Evolutionary conservation across 2,797 vertebrate species (phyloP), one percentile per base, ranked within the genome.

Genomic region (Silurus aristotelis): DNA sequence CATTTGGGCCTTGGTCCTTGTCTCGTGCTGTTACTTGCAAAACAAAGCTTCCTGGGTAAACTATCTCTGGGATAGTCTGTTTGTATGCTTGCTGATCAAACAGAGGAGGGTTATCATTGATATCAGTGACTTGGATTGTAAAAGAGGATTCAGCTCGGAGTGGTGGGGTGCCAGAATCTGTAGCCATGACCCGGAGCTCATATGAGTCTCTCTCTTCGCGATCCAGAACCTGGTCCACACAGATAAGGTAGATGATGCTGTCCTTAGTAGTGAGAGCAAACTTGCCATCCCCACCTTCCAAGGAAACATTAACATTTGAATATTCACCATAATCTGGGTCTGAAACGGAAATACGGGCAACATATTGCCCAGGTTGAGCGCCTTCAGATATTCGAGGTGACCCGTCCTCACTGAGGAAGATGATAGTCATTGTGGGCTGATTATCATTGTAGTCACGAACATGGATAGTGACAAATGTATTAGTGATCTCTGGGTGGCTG

Each of bases 351-450:
- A 99, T 99, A 10, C 98, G 96, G 68, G 98, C 98, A 48, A 99
- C 98, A 0, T 98, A 98, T 89, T 99, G 97, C 25, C 98, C 98
- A 0, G 98, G 97, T n/a, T 97, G 97, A 72, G 98, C 98, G 20
- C 98, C 98, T 91, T 99, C 98, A 0, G 98, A 99, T 91, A 99
- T 97, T 61, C 95, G 95, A 0, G 98, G 98, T 8, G 98, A 98
- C 72, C 98, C 98, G 0, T 99, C 98, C 73, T 99, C 97, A 6
- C 97, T 99, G 84, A 99, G 96, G 91, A 99, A 99, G 92, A 99
- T 99, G 91, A 99, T 99, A 78, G 98, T 99, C 97, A 99, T 99
- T 84, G 97, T 99, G 86, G 98, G 98, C 91, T 99, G 98, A 93
- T 99, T 99, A 94, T 99, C 98, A 46, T 99, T 99, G 93, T 95